phyloP scores from a whole-genome alignment of 2,113 vertebrate species.

The Upupa epops region DNA sequence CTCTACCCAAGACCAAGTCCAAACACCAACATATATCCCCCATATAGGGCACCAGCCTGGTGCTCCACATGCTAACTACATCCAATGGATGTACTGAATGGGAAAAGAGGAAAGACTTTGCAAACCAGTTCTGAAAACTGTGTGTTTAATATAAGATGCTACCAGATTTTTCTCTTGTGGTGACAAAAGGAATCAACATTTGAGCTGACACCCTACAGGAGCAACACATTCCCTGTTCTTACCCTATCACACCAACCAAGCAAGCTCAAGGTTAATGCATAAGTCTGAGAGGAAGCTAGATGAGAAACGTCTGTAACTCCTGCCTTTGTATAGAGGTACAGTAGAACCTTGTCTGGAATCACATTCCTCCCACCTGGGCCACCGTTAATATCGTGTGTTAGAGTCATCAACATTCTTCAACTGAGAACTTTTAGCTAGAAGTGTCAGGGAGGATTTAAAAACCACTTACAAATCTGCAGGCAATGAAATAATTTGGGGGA shows the following conservation, averaged over 20 bases:
- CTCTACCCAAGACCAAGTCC: neutral
- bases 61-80: neutral
- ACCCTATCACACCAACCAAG: fast-evolving
- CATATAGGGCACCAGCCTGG: neutral
- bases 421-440: too few relatives aligned
- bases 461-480: too few relatives aligned
- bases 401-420: too few relatives aligned
- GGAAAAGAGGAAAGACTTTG: neutral
- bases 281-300: neutral
- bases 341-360: too few relatives aligned
- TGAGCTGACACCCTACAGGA: neutral
- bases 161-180: neutral
- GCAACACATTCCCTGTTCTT: neutral
- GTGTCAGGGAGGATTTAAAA: too few relatives aligned
- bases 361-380: too few relatives aligned
- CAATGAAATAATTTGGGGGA: too few relatives aligned
- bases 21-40: neutral
- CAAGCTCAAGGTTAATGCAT: neutral
- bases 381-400: too few relatives aligned
- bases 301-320: neutral
- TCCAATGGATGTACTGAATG: neutral
- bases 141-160: neutral
- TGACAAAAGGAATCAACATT: neutral
- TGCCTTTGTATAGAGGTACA: neutral
- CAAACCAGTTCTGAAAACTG: neutral